Conservation (phyloP, 2,888 invertebrate species). For the Leptarthrus brevirostris region DNA sequence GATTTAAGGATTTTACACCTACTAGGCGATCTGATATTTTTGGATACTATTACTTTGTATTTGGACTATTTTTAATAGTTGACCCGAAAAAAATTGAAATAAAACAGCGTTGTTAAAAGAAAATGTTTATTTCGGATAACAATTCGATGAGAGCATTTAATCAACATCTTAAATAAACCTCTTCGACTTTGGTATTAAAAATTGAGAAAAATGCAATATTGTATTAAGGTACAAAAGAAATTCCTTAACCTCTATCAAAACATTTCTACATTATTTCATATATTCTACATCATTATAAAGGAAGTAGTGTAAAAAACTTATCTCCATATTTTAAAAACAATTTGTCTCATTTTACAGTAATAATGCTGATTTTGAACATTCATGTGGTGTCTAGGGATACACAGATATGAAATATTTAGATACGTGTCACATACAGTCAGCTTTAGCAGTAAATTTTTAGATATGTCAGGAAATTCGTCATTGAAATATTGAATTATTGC, state of each 20-base stretch:
- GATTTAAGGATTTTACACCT: no score
- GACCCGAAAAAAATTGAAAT: not conserved
- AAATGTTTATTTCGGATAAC: slow-evolving; percentile 23
- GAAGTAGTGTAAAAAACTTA: slow-evolving; percentile 30
- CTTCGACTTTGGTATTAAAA: slow-evolving; percentile 23
- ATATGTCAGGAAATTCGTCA: not conserved
- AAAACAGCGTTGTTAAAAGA: slow-evolving; percentile 3
- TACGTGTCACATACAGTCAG: slow-evolving; percentile 8
- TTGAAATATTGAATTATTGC: not conserved
- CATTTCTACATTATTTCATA: slow-evolving; percentile 2
- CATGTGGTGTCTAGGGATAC: slow-evolving; percentile 27
- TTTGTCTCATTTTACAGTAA: slow-evolving; percentile 11
- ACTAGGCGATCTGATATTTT: no score
- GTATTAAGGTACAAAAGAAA: slow-evolving; percentile 33
- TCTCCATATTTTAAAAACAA: not conserved
- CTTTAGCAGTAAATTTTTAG: not conserved
- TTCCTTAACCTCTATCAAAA: slow-evolving; percentile 9
- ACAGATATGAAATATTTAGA: slow-evolving; percentile 31
- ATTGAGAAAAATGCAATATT: slow-evolving; percentile 23
- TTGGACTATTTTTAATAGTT: no score
- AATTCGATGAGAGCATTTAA: slow-evolving; percentile 12
- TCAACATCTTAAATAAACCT: slow-evolving; percentile 10
- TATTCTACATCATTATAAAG: slow-evolving; percentile 4
- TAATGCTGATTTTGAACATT: slow-evolving; percentile 34
- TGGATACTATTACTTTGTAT: no score